Evolutionary conservation across 2,797 vertebrate genomes (phyloP).

Genomic region (Choloepus didactylus): DNA sequence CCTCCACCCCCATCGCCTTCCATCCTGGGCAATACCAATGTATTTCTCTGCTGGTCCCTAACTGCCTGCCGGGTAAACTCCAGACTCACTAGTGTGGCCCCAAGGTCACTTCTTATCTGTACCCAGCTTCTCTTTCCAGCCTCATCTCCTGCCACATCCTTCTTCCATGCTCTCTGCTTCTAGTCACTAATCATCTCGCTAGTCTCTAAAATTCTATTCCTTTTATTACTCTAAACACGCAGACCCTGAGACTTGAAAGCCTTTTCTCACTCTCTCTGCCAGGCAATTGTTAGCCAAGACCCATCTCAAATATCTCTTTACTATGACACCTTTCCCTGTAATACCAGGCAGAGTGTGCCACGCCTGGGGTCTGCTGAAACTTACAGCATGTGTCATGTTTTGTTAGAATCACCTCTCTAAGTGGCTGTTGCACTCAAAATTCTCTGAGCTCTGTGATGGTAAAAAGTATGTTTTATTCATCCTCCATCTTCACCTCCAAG

Average conservation of each 20-base stretch:
- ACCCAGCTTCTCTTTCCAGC: not conserved
- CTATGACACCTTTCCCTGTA: not conserved
- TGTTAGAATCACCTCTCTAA: not conserved
- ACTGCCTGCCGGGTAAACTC: not conserved
- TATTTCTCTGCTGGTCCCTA: not conserved
- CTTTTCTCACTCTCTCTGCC: not conserved
- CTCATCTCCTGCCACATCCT: not conserved
- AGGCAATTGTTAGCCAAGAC: not conserved
- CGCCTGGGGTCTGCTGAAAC: not conserved
- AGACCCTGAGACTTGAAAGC: not conserved
- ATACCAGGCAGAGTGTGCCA: not conserved
- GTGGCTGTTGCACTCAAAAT: not conserved
- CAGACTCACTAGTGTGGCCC: not conserved
- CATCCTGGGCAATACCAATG: not conserved
- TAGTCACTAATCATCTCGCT: not conserved
- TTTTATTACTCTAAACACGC: not conserved
- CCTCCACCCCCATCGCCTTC: rapidly evolving
- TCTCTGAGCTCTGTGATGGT: not conserved
- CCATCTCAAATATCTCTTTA: not conserved
- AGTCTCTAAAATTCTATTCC: not conserved
- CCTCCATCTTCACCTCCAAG: not conserved
- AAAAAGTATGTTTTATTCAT: not conserved
- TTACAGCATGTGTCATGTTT: not conserved
- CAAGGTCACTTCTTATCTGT: not conserved
- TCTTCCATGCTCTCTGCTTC: not conserved